Percentiles rank a stretch among this genome's conserved stretches.
Evolutionary conservation across 2,797 vertebrate genomes (phyloP).

Genomic region (Acropternis orthonyx): DNA sequence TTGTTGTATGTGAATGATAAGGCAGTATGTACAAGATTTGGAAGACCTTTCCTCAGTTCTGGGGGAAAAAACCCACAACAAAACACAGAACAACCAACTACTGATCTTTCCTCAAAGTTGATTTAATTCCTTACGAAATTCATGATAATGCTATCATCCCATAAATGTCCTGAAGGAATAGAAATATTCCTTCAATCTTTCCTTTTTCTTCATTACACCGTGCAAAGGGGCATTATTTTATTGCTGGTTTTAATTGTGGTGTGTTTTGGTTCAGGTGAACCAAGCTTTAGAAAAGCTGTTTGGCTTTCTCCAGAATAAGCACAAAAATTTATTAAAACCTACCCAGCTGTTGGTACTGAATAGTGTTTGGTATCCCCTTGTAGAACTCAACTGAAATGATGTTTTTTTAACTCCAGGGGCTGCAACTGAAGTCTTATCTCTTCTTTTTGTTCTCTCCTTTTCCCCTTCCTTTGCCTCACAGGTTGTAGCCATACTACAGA

Average conservation of each 20-base stretch:
- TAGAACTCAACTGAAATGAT: background rate
- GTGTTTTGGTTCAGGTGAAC: background rate
- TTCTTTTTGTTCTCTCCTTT: background rate
- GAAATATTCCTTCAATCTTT: background rate
- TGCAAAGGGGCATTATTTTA: background rate
- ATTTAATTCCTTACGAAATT: background rate
- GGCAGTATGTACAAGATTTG: background rate
- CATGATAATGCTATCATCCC: background rate
- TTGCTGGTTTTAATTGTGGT: background rate
- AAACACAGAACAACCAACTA: background rate
- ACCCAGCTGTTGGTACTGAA: background rate
- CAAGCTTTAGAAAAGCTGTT: background rate
- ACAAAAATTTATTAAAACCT: background rate
- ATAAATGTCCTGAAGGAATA: background rate
- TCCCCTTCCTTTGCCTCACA: background rate
- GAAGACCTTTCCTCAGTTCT: background rate
- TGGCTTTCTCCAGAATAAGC: background rate
- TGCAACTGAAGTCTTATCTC: background rate
- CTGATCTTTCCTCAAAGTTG: background rate
- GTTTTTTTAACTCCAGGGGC: background rate
- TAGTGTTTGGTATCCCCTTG: background rate
- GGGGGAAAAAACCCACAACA: rapidly evolving
- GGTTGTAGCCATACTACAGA: slow-evolving; percentile 77
- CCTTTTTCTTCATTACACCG: background rate
- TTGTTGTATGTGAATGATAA: background rate